Percentiles rank a stretch among this genome's conserved stretches.
Conservation (phyloP, 2,888 invertebrate genomes). For the Phortica magna region DNA sequence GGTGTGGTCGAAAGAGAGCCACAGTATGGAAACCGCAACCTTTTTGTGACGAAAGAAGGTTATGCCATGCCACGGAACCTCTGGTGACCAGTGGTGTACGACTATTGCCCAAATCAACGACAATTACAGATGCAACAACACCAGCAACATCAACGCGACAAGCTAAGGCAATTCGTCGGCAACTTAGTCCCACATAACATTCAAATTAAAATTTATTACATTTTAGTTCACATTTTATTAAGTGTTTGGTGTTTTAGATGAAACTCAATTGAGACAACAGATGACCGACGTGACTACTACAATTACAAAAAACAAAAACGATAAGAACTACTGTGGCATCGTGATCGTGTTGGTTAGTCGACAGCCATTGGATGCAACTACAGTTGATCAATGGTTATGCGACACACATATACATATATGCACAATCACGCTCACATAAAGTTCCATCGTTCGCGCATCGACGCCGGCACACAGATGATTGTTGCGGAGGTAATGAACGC, state of each 20-base stretch:
- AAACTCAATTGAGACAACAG: conserved; percentile 74
- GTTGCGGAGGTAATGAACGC: neutral
- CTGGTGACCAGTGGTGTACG: conserved; percentile 78
- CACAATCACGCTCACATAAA: neutral
- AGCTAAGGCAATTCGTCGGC: conserved; percentile 63
- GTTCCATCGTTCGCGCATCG: neutral
- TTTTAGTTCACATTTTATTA: conserved; percentile 75
- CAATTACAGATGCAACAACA: conserved; percentile 59
- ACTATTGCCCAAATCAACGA: conserved; percentile 63
- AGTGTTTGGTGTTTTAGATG: conserved; percentile 78
- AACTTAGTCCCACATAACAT: conserved; percentile 68
- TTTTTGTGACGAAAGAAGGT: conserved; percentile 77
- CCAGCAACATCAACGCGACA: conserved; percentile 60
- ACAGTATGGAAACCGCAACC: conserved; percentile 71
- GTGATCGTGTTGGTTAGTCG: neutral
- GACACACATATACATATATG: neutral
- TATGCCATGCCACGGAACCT: conserved; percentile 78
- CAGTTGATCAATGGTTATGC: neutral
- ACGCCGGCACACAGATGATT: neutral
- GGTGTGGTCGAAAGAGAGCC: conserved; percentile 20
- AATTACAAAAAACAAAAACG: neutral
- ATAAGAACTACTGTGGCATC: neutral
- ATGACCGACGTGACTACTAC: conserved; percentile 22
- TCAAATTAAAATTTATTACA: conserved; percentile 74
- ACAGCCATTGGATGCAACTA: neutral